Conservation (phyloP, 2,888 invertebrate species). For the Tenodera sinensis region DNA sequence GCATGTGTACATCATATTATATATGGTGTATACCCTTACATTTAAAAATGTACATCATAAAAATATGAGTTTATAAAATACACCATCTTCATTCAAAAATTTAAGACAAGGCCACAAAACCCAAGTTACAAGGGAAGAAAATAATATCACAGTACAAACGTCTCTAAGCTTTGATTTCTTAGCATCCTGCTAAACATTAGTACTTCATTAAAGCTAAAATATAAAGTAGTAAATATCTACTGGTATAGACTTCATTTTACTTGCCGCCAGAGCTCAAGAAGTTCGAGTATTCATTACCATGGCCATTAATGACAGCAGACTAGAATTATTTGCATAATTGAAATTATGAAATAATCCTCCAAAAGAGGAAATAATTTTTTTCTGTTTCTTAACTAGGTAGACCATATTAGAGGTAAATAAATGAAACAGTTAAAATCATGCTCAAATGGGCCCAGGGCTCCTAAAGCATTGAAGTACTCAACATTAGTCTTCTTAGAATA, state of each 20-base stretch:
- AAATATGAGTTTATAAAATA: constrained; percentile 15
- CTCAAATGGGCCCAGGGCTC: no score
- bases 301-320: no score
- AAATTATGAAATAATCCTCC: no score
- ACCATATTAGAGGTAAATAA: no score
- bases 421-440: no score
- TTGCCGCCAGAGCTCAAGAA: background rate
- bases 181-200: background rate
- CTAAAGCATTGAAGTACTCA: no score
- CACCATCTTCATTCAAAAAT: background rate
- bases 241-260: background rate
- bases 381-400: no score
- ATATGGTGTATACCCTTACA: background rate
- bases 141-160: background rate
- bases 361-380: no score
- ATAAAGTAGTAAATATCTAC: background rate
- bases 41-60: constrained; percentile 9
- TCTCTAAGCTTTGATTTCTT: background rate
- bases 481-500: no score
- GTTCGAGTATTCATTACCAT: no score
- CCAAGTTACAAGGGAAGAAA: constrained; percentile 4
- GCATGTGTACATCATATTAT: background rate
- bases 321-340: no score
- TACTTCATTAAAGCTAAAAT: background rate
- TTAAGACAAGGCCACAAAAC: constrained; percentile 10